Percentiles rank a stretch among this genome's conserved stretches.
Conservation (phyloP, 1,140 invertebrate genomes). For the Hesperophylax magnus region DNA sequence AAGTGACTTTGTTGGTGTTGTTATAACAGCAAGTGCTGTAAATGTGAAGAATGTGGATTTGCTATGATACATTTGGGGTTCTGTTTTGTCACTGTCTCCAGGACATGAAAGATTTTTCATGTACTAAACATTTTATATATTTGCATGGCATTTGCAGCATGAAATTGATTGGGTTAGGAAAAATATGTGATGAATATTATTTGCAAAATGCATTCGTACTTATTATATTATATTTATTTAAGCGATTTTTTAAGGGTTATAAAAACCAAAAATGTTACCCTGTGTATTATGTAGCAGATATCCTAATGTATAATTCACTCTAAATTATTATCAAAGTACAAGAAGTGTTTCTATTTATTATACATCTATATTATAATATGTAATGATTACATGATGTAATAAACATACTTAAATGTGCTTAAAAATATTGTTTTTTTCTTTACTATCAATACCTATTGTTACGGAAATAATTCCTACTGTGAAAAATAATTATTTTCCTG, state of each 20-base stretch:
- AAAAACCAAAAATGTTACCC: slow-evolving; percentile 22
- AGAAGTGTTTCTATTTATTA: slow-evolving; percentile 26
- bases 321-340: slow-evolving; percentile 24
- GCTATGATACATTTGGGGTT: neutral
- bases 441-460: too few species aligned
- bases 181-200: slow-evolving; percentile 1
- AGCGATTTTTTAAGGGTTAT: slow-evolving; percentile 1
- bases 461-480: too few species aligned
- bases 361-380: slow-evolving; percentile 11
- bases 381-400: neutral
- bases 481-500: too few species aligned
- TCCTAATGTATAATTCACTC: neutral
- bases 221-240: slow-evolving; percentile 1
- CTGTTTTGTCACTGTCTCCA: neutral
- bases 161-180: neutral
- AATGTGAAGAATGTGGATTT: neutral
- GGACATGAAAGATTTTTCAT: neutral
- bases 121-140: neutral
- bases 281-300: slow-evolving; percentile 5
- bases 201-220: slow-evolving; percentile 7
- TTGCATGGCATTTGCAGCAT: neutral
- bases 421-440: neutral
- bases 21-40: neutral
- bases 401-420: slow-evolving; percentile 33
- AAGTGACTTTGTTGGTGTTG: neutral